Base-by-base conservation (phyloP, 2,797 vertebrate species). In the Sphenopsis melanotis region DNA sequence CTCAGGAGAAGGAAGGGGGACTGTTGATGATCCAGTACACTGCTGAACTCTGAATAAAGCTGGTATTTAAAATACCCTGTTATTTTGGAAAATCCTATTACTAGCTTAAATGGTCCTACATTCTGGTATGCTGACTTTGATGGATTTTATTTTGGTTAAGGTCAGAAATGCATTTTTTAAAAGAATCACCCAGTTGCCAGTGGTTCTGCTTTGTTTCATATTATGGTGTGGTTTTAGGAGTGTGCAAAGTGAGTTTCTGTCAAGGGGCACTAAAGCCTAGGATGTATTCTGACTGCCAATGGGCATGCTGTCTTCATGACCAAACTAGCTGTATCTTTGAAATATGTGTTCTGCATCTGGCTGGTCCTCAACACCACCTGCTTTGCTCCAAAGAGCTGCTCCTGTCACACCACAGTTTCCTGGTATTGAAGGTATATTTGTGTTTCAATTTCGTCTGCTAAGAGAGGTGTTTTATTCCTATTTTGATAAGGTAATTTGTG, bases 291-390 rank as follows among this genome's bases (percentile, higher is more conserved):
- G 72, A 12, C 50, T 61, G 47, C n/a, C 65, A 17, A 30, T 4
- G 32, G 36, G 5, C n/a, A 26, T 42, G 22, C 17, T 16, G 1
- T 60, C 50, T n/a, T 55, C 60, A 15, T 52, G 52, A n/a, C 59
- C 63, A 61, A 24, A 46, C 10, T 5, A 32, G 36, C 18, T 4
- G 0, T 50, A 2, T 32, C 57, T 71, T 42, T 64, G 52, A 72
- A 66, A 36, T n/a, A 0, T 0, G 3, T 32, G 1, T 21, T n/a
- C n/a, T 59, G n/a, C 10, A 1, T 44, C 53, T 81, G 60, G 15
- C 60, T 59, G 68, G 36, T 74, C 60, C 53, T 77, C 76, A 55
- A 2, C 24, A 36, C 29, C 23, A 10, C 1, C 55, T 44, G 39
- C 36, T 57, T 72, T 53, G 30, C 34, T 60, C 16, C 46, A 5